Evolutionary conservation across 1,140 invertebrate species (phyloP).

Genomic region (Drosophila navojoa): DNA sequence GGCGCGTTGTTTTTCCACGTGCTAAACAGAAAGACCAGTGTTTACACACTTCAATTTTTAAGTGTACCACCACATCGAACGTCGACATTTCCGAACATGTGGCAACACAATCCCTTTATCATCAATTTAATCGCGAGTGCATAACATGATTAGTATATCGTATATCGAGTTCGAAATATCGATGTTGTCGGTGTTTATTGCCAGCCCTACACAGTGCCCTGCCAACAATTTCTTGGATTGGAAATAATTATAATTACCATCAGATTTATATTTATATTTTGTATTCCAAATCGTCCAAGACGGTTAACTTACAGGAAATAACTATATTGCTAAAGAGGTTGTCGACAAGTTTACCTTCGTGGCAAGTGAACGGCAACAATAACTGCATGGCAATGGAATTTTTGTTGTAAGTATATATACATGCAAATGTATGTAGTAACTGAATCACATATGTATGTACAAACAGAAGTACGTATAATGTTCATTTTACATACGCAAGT

Average conservation of each 20-base stretch:
- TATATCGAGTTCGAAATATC: constrained; percentile 19
- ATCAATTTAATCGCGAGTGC: neutral
- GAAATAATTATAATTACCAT: constrained; percentile 14
- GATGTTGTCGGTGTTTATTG: constrained; percentile 19
- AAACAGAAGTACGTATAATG: constrained; percentile 10
- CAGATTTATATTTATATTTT: neutral
- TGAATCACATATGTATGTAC: neutral
- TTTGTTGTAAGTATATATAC: constrained; percentile 78
- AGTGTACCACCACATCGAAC: constrained; percentile 13
- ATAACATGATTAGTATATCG: neutral
- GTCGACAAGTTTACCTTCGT: neutral
- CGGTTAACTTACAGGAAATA: constrained; percentile 1
- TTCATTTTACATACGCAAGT: constrained; percentile 15
- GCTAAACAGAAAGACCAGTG: constrained; percentile 49
- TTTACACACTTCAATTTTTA: constrained; percentile 19
- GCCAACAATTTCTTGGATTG: constrained; percentile 40
- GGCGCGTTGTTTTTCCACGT: constrained; percentile 70
- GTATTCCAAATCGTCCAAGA: neutral
- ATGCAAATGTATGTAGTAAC: constrained; percentile 8
- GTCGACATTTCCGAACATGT: neutral
- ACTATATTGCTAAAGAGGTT: constrained; percentile 3
- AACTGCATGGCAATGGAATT: constrained; percentile 79
- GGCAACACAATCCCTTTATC: constrained; percentile 20
- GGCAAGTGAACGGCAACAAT: constrained; percentile 30
- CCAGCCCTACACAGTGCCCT: constrained; percentile 42